Evolutionary conservation across 2,113 vertebrate species (phyloP).

Genomic region (Gopherus evgoodei): DNA sequence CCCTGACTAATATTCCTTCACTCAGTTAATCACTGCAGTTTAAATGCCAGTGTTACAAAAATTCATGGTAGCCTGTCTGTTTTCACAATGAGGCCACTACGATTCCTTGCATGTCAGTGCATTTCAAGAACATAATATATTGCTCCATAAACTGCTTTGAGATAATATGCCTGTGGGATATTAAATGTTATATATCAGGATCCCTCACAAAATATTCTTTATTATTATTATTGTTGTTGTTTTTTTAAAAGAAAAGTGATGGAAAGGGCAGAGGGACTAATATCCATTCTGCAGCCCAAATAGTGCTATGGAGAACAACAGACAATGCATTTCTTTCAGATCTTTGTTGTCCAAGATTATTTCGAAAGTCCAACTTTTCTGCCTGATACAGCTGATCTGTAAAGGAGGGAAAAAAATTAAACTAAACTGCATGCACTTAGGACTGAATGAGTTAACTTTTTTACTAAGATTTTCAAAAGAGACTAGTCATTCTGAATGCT

Average conservation of each 20-base stretch:
- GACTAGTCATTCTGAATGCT: neutral
- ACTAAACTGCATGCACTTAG: neutral
- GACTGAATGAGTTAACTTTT: neutral
- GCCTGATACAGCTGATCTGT: neutral
- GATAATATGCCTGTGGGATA: neutral
- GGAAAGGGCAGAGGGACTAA: neutral
- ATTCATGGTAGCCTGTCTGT: neutral
- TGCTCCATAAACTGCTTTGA: conserved; percentile 3
- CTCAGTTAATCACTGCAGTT: neutral
- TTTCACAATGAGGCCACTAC: neutral
- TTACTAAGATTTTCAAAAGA: neutral
- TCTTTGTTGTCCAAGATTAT: conserved; percentile 1
- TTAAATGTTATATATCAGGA: neutral
- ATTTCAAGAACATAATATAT: neutral
- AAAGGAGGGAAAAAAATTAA: neutral
- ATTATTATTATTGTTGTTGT: neutral
- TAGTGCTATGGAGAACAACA: neutral
- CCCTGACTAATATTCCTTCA: neutral
- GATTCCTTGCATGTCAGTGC: neutral
- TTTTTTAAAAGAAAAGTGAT: neutral
- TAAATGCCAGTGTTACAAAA: neutral
- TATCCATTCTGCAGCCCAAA: neutral
- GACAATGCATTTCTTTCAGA: neutral
- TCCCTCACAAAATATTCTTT: neutral
- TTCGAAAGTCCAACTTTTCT: conserved; percentile 13